Evolutionary conservation across 2,113 vertebrate genomes (phyloP).

Genomic region (Heterocephalus glaber): DNA sequence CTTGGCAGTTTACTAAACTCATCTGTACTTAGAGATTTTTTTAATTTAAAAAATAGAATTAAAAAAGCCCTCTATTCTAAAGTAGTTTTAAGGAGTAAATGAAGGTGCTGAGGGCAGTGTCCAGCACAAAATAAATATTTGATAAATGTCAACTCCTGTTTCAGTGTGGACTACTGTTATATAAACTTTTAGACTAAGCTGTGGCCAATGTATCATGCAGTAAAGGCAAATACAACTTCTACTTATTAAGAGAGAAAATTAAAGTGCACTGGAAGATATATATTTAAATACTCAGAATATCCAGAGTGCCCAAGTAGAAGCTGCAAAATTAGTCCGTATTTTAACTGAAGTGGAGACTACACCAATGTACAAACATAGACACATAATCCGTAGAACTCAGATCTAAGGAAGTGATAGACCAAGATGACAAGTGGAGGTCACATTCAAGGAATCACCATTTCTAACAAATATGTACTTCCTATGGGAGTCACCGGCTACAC

Average conservation of each 20-base stretch:
- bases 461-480: not conserved
- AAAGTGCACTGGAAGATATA: not conserved
- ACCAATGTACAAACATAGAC: not conserved
- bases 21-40: not conserved
- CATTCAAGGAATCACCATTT: not conserved
- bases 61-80: not conserved
- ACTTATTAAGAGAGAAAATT: not conserved
- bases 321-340: not conserved
- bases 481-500: not conserved
- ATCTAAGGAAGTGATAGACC: rapidly evolving
- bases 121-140: not conserved
- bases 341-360: not conserved
- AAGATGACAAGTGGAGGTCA: not conserved
- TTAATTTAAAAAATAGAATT: not conserved
- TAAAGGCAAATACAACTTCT: not conserved
- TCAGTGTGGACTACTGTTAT: not conserved
- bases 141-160: not conserved
- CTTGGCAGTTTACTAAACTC: not conserved
- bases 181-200: not conserved
- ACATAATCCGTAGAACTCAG: not conserved
- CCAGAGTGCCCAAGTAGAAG: not conserved
- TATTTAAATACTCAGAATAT: not conserved
- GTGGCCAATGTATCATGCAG: not conserved
- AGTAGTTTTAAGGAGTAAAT: not conserved
- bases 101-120: rapidly evolving